Conservation (phyloP, 1,140 invertebrate genomes). For the Aphidius gifuensis region DNA sequence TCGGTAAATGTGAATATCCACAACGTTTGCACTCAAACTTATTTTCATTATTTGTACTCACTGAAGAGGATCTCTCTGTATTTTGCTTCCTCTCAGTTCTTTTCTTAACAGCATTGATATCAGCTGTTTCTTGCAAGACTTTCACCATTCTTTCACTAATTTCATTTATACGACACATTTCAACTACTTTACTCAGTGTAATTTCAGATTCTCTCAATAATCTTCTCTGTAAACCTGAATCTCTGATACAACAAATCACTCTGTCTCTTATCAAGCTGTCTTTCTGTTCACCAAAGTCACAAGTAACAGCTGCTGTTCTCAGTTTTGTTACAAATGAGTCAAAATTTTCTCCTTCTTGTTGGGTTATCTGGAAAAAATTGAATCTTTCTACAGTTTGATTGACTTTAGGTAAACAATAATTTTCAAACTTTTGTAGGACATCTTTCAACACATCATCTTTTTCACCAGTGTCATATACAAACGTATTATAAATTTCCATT, state of each 20-base stretch:
- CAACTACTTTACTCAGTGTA: neutral
- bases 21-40: no score
- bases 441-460: conserved; percentile 12
- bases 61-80: no score
- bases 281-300: conserved; percentile 34
- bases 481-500: conserved; percentile 14
- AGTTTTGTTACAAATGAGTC: conserved; percentile 35
- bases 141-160: neutral
- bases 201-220: conserved; percentile 27
- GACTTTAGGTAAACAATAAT: conserved; percentile 30
- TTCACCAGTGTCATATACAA: conserved; percentile 15
- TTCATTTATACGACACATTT: neutral
- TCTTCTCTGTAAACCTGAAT: conserved; percentile 38
- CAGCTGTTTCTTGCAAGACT: neutral
- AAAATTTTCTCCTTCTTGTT: conserved; percentile 34
- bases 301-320: conserved; percentile 32
- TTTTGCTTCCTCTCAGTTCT: no score
- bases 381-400: conserved; percentile 31
- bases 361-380: conserved; percentile 32
- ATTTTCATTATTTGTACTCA: no score
- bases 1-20: no score
- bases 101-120: neutral
- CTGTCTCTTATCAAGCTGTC: conserved; percentile 40
- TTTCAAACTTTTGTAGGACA: conserved; percentile 29
- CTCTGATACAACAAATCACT: conserved; percentile 41